Evolutionary conservation across 1,140 invertebrate species (phyloP).

Genomic region (Babylonia areolata): DNA sequence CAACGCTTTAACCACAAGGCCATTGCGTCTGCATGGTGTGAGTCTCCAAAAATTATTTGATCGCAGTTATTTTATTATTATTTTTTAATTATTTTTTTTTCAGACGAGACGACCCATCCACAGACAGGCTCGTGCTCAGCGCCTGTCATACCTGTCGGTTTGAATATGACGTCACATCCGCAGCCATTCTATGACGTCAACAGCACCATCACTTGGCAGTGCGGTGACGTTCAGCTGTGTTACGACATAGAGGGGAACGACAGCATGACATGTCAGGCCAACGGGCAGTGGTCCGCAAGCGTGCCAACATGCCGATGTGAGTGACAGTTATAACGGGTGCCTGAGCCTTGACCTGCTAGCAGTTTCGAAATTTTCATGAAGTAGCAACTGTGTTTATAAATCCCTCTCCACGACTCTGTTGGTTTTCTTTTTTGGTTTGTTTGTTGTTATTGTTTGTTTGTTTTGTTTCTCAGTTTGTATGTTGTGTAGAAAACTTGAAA

Average conservation of each 20-base stretch:
- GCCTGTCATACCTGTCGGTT: not conserved
- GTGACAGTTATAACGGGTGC: not conserved
- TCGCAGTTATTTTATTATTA: too few species aligned
- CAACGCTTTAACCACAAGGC: too few species aligned
- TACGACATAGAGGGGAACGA: not conserved
- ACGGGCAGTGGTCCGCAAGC: not conserved
- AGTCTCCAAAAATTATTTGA: too few species aligned
- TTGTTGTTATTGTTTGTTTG: too few species aligned
- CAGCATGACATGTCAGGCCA: not conserved
- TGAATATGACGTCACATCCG: not conserved
- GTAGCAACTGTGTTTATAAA: too few species aligned
- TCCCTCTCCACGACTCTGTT: too few species aligned
- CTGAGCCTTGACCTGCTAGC: not conserved
- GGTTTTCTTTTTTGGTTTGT: too few species aligned
- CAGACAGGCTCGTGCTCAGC: not conserved
- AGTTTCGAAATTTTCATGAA: too few species aligned
- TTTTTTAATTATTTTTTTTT: too few species aligned
- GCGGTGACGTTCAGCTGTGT: not conserved
- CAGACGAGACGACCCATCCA: not conserved
- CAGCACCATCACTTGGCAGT: not conserved
- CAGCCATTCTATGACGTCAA: conserved; percentile 11
- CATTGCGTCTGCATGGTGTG: too few species aligned
- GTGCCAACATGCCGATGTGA: conserved; percentile 21
- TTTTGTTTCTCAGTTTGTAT: too few species aligned
- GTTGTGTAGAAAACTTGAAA: too few species aligned